These are phyloP conservation scores for Hydrozoanthus tunicans DNA, from an alignment of 64 coral and sea anemone genomes.

Conservation along the genomic window DNA sequence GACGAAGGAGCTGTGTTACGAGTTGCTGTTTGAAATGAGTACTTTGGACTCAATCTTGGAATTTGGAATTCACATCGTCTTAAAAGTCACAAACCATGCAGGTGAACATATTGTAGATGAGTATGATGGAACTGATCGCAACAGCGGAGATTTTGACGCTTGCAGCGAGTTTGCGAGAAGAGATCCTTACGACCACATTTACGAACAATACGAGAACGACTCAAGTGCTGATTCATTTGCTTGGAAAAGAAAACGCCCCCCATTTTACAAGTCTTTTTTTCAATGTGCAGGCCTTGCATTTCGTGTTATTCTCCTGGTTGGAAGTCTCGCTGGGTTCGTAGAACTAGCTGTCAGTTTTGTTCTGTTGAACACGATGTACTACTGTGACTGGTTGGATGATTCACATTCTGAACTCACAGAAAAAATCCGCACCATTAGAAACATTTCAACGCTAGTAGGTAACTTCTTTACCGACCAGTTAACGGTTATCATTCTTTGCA, in stretches of 20 bases:
- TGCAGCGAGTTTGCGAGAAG: not conserved
- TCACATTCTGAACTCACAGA: not conserved
- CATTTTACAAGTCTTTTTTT: not conserved
- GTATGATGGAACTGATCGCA: not conserved
- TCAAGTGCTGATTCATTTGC: not conserved
- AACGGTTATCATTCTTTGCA: conserved; percentile 16
- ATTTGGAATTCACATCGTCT: not conserved
- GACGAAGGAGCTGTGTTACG: too few relatives aligned
- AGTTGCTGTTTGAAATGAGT: not conserved
- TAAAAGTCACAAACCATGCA: not conserved
- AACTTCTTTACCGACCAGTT: not conserved
- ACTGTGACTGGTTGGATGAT: conserved; percentile 1
- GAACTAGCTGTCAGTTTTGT: not conserved
- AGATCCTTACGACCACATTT: conserved; percentile 2
- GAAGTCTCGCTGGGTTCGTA: not conserved
- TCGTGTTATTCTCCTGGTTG: not conserved
- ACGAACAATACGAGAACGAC: not conserved
- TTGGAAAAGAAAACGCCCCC: conserved; percentile 9
- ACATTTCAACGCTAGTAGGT: not conserved
- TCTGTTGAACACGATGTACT: not conserved
- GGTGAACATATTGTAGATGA: not conserved
- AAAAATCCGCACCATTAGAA: not conserved
- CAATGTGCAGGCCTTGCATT: not conserved
- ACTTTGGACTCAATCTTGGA: not conserved
- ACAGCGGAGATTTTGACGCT: not conserved